Conservation (phyloP, 2,888 invertebrate species). For the Chrysolina oricalcia region DNA sequence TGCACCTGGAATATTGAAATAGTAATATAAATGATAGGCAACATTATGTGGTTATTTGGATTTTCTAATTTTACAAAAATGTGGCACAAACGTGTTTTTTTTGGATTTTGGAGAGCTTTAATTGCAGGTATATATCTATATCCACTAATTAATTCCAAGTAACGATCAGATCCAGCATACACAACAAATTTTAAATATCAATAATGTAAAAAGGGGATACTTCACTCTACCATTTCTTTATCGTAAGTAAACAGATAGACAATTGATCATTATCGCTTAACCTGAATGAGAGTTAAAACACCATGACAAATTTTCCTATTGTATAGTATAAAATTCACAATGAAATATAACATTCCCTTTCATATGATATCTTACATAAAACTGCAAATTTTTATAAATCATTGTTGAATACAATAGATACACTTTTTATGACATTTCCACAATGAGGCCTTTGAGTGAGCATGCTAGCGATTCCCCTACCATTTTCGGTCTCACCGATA, state of each 20-base stretch:
- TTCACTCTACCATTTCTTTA: too few species aligned
- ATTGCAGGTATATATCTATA: too few species aligned
- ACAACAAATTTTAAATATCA: too few species aligned
- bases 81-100: too few species aligned
- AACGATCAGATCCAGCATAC: too few species aligned
- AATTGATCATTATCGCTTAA: neutral
- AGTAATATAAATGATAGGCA: too few species aligned
- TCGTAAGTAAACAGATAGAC: neutral
- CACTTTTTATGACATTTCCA: neutral
- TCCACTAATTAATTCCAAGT: too few species aligned
- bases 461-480: conserved; percentile 12
- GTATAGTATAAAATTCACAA: neutral
- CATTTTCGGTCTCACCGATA: neutral
- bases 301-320: conserved; percentile 2
- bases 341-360: neutral
- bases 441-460: conserved; percentile 6
- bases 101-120: too few species aligned
- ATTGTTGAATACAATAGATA: conserved; percentile 13
- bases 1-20: too few species aligned
- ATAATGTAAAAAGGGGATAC: too few species aligned
- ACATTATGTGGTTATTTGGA: too few species aligned
- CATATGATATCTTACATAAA: neutral
- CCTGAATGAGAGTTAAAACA: neutral
- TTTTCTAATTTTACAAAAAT: too few species aligned
- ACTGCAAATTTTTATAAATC: neutral